Evolutionary conservation across 2,113 vertebrate genomes (phyloP).

Genomic region (Phodopus roborovskii): DNA sequence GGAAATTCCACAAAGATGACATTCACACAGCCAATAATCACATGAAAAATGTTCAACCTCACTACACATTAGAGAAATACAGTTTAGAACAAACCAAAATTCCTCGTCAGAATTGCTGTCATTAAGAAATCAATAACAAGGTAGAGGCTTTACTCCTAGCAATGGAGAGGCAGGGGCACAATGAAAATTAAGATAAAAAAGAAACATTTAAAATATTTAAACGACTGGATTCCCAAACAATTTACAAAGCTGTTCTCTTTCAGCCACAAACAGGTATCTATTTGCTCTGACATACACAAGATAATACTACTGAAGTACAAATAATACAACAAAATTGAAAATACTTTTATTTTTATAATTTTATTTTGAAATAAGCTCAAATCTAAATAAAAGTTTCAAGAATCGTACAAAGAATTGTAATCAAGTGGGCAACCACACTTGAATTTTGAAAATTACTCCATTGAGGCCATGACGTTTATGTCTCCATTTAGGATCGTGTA

Average conservation of each 20-base stretch:
- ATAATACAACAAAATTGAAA: not conserved
- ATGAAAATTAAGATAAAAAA: not conserved
- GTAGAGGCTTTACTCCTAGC: not conserved
- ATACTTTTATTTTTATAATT: slow-evolving; percentile 55
- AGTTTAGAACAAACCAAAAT: not conserved
- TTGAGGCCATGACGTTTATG: not conserved
- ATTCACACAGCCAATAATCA: too few species aligned
- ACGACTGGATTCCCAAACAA: not conserved
- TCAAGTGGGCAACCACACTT: not conserved
- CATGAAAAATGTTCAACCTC: not conserved
- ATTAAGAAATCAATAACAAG: not conserved
- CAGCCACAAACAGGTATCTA: not conserved
- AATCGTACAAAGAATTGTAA: slow-evolving; percentile 45
- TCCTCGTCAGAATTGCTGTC: not conserved
- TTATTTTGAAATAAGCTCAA: slow-evolving; percentile 68
- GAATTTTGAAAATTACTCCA: slow-evolving; percentile 44
- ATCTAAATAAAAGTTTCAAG: slow-evolving; percentile 51
- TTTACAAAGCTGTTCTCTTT: not conserved
- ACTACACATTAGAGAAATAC: not conserved
- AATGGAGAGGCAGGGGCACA: not conserved
- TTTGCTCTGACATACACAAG: slow-evolving; percentile 7
- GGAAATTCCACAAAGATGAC: not conserved
- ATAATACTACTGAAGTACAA: not conserved
- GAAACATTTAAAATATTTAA: not conserved
- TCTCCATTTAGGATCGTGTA: not conserved